Base-by-base conservation (phyloP, 2,797 vertebrate species). In the Pangasius larnaudii region DNA sequence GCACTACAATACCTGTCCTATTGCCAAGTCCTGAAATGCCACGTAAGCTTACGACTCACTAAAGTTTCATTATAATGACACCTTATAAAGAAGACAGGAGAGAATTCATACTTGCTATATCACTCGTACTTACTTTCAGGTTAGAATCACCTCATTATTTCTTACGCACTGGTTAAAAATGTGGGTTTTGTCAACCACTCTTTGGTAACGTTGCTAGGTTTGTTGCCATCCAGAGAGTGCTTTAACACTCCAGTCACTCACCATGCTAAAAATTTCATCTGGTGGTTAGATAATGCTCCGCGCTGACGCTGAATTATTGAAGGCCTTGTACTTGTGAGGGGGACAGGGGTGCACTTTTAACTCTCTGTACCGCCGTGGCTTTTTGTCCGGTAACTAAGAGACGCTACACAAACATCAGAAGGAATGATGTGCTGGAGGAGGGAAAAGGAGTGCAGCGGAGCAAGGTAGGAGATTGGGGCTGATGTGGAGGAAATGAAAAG, bases 231-330 rank as follows among this genome's bases (percentile, higher is more conserved):
- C 92, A 90, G 78, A 92, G 91, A 91, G 92, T 93, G 92, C 90
- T 94, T 93, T 93, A 84, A 84, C 63, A 36, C 46, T 53, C 46
- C 65, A 71, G 94, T 96, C 95, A 94, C 94, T 93, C 92, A 91
- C 92, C 91, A 92, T 90, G 91, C 93, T 96, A 86, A 95, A 95
- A 95, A 46, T 94, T 95, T 96, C 46, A 95, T 95, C 91, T 92
- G 93, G 94, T 94, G 94, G 94, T 96, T 96, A 96, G 95, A 95
- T 96, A 95, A 95, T 95, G 93, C 95, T 94, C 94, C 92, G 92
- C 92, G 91, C 94, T 94, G 94, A 94, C 89, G 91, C 92, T 96
- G 94, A 96, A 96, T 96, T 95, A 96, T 96, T 96, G 94, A 96
- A 95, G 93, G 91, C 87, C 94, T 94, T 95, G 95, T 96, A 94